A percentile compares a stretch with the other conserved stretches of the same genome.
Conservation (phyloP, 2,113 vertebrate genomes). For the Upupa epops region DNA sequence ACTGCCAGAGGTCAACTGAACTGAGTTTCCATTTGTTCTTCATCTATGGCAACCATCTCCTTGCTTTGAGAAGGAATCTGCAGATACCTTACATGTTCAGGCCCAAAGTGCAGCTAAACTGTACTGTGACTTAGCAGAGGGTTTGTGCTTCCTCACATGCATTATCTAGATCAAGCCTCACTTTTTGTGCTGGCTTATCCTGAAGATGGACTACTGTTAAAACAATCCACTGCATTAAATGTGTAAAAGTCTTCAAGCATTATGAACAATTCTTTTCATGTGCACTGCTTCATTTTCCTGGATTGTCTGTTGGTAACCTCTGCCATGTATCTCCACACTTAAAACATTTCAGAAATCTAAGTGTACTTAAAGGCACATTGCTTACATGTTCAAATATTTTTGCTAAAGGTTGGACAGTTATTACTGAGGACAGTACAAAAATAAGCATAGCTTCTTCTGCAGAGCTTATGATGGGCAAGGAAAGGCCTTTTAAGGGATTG, state of each 20-base stretch:
- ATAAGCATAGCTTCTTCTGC: background rate
- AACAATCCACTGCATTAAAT: background rate
- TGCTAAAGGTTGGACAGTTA: background rate
- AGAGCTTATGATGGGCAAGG: background rate
- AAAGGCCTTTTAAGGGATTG: background rate
- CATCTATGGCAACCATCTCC: background rate
- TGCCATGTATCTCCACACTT: background rate
- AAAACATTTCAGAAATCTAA: background rate
- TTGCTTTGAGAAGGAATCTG: background rate
- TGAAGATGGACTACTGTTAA: background rate
- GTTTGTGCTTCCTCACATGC: background rate
- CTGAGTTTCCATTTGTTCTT: background rate
- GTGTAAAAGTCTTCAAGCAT: background rate
- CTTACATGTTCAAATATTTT: background rate
- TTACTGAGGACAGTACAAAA: background rate
- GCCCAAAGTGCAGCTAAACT: background rate
- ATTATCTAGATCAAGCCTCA: background rate
- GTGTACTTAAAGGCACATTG: background rate
- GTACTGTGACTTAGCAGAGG: background rate
- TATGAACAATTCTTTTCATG: rapidly evolving
- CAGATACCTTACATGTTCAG: background rate
- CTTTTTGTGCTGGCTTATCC: background rate
- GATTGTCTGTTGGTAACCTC: background rate
- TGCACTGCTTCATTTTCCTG: background rate
- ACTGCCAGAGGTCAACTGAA: background rate